Evolutionary conservation across 2,797 vertebrate species (phyloP).

Genomic region (Rhabdomys pumilio): DNA sequence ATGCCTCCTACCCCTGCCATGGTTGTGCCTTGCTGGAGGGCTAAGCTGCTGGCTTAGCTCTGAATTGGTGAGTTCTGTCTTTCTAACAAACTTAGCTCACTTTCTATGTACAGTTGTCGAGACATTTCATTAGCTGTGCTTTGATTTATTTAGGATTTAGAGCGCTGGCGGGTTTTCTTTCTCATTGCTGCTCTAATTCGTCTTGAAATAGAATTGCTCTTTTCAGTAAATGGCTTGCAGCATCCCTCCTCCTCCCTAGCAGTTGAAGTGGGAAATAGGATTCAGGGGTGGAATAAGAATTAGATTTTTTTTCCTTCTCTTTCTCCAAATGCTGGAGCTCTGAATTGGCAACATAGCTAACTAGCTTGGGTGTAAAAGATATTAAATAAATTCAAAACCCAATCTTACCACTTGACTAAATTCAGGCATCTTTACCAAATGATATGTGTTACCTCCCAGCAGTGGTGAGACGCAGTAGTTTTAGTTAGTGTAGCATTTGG

Average conservation of each 20-base stretch:
- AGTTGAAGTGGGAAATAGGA: slow-evolving; percentile 28
- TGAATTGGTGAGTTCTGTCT: neutral
- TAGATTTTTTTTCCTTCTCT: neutral
- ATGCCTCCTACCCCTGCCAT: neutral
- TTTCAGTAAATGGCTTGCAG: neutral
- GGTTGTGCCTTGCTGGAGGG: neutral
- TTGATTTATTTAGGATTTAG: slow-evolving; percentile 70
- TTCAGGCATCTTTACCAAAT: neutral
- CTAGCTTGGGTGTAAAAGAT: neutral
- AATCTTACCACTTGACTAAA: slow-evolving; percentile 23
- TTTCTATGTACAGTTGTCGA: neutral
- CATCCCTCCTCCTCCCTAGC: neutral
- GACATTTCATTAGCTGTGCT: slow-evolving; percentile 29
- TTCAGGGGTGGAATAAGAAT: slow-evolving; percentile 27
- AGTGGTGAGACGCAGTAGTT: too few relatives aligned
- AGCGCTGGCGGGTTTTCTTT: slow-evolving; percentile 57
- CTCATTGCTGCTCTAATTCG: slow-evolving; percentile 56
- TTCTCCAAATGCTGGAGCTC: slow-evolving; percentile 22
- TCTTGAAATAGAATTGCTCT: slow-evolving; percentile 61
- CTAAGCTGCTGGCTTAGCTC: neutral
- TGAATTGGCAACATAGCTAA: neutral
- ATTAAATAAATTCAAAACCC: slow-evolving; percentile 44
- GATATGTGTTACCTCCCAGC: neutral
- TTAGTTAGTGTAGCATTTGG: neutral
- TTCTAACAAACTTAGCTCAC: neutral